A percentile compares a stretch with the other conserved stretches of the same genome.
Evolutionary conservation across 2,888 invertebrate species (phyloP).

Genomic region (Pollenia angustigena): DNA sequence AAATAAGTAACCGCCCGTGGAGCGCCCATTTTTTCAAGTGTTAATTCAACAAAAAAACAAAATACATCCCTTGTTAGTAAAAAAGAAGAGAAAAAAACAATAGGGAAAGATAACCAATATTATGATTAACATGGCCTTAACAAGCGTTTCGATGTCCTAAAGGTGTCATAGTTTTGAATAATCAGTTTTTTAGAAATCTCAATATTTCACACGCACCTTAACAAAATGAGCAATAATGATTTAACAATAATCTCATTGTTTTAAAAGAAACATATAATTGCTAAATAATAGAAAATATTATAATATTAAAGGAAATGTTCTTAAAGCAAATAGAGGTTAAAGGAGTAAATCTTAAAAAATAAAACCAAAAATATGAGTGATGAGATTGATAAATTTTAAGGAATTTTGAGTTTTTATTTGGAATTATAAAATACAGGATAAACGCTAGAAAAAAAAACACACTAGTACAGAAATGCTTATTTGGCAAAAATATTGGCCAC

Average conservation of each 20-base stretch:
- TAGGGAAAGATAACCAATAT: slow-evolving; percentile 28
- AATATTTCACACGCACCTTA: slow-evolving; percentile 12
- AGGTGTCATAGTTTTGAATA: slow-evolving; percentile 60
- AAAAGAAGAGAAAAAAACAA: neutral
- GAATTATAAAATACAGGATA: neutral
- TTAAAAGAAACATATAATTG: slow-evolving; percentile 43
- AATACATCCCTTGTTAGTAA: slow-evolving; percentile 41
- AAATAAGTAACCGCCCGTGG: slow-evolving; percentile 58
- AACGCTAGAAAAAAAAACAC: neutral
- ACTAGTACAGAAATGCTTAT: neutral
- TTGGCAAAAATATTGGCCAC: too few species aligned
- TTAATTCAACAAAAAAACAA: slow-evolving; percentile 19
- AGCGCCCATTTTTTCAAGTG: slow-evolving; percentile 42
- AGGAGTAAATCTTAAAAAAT: neutral
- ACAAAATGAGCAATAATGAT: slow-evolving; percentile 46
- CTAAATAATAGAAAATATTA: slow-evolving; percentile 34
- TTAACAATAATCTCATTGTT: slow-evolving; percentile 54
- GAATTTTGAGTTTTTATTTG: neutral
- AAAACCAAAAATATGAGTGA: slow-evolving; percentile 17
- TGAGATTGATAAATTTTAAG: neutral
- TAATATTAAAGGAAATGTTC: neutral
- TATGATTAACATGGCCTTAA: slow-evolving; percentile 36
- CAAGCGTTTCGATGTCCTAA: slow-evolving; percentile 8
- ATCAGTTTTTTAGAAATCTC: slow-evolving; percentile 66
- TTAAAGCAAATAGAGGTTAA: slow-evolving; percentile 2